These are phyloP conservation scores for Tetragonula carbonaria DNA, from an alignment of 2,888 invertebrate species.

Conservation along the genomic window DNA sequence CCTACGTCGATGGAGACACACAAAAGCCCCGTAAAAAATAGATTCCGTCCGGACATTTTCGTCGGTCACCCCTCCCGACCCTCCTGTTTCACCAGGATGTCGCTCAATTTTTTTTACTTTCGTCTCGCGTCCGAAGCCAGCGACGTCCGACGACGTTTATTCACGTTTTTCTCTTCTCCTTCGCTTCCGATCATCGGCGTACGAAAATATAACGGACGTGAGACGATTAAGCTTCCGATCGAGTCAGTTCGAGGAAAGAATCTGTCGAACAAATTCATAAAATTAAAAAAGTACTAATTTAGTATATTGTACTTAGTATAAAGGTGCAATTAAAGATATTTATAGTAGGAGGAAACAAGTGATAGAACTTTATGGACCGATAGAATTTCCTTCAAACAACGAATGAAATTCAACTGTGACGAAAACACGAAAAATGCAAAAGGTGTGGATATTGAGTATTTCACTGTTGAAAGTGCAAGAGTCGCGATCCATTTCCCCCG, in stretches of 20 bases:
- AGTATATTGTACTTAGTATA: no score
- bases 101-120: constrained; percentile 77
- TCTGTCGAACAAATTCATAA: neutral
- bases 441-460: no score
- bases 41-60: constrained; percentile 70
- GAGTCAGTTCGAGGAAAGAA: neutral
- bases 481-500: no score
- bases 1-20: constrained; percentile 78
- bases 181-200: constrained; percentile 41
- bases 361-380: no score
- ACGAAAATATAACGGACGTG: neutral
- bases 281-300: no score
- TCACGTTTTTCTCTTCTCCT: constrained; percentile 40
- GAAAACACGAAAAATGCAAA: no score
- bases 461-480: no score
- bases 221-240: neutral
- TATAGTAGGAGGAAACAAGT: no score
- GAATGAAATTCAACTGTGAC: no score
- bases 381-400: no score
- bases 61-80: constrained; percentile 7
- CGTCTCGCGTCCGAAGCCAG: constrained; percentile 35
- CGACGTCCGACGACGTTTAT: constrained; percentile 59
- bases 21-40: constrained; percentile 78
- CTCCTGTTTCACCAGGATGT: constrained; percentile 69
- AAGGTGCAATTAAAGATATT: no score